Base-by-base conservation (phyloP, 2,113 vertebrate genomes). In the Plotosus lineatus region DNA sequence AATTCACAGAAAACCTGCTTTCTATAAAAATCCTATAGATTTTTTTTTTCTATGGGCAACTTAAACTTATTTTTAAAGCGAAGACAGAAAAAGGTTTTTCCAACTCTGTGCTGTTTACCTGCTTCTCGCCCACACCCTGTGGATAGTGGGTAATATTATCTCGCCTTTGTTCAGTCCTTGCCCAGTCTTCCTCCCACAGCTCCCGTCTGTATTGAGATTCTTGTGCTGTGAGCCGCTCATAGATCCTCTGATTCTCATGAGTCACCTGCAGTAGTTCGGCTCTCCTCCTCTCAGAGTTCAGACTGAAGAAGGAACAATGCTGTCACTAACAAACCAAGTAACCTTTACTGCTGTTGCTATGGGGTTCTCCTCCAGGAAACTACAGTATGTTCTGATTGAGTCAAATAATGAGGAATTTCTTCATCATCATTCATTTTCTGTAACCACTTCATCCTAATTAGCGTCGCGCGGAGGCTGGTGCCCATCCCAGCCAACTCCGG, bases 181-280 rank as follows among this genome's bases (percentile, higher is more conserved):
- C 86, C 94, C 93, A 94, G 76, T 93, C 88, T 0, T 90, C 88
- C 74, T 90, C 68, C 93, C 93, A 94, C 50, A 86, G 61, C 77
- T 86, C 87, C 3, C 86, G 89, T 3, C 89, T 86, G 69, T 93
- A 92, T 77, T 93, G 89, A 0, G 93, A 94, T 85, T 91, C 85
- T 8, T 89, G 87, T 0, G 68, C 79, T 0, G 73, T 88, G 86
- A 95, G 91, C 51, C 93, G 89, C 66, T 90, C 89, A 48, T 91
- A 86, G 38, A 94, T 91, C 38, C 79, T 89, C 73, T 89, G 91
- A 84, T 95, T 95, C 85, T 94, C 92, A 28, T 33, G 85, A 10
- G 84, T 81, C 65, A 94, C 84, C 69, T 86, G 82, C 0, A 75
- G 78, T 15, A 92, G 86, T 69, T 92, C 87, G 38, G 82, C 79